Conservation (phyloP, 2,113 vertebrate genomes). For the Crypturellus undulatus region DNA sequence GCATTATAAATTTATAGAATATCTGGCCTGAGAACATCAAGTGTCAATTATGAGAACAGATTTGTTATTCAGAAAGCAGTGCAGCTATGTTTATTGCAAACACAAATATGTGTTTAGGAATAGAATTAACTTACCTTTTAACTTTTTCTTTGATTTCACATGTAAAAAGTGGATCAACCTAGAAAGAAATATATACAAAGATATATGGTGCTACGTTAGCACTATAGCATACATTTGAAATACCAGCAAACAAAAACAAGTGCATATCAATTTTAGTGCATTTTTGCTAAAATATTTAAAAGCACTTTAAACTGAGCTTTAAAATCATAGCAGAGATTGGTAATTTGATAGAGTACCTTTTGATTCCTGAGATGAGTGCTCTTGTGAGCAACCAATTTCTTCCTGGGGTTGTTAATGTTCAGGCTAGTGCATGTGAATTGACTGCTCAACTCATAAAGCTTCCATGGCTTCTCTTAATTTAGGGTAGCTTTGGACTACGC, state of each 20-base stretch:
- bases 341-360: background rate
- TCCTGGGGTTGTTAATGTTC: background rate
- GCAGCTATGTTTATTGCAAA: fast-evolving
- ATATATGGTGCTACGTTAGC: background rate
- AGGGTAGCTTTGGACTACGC: background rate
- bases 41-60: background rate
- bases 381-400: fast-evolving
- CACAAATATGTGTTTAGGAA: background rate
- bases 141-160: slow-evolving; percentile 84
- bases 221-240: background rate
- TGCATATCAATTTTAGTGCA: background rate
- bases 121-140: slow-evolving; percentile 76
- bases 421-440: fast-evolving
- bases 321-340: background rate
- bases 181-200: background rate
- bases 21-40: background rate
- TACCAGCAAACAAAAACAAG: background rate
- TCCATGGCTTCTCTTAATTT: background rate
- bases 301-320: background rate
- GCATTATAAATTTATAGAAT: background rate
- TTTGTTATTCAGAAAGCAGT: background rate
- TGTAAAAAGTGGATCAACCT: slow-evolving; percentile 88
- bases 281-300: background rate
- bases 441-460: background rate
- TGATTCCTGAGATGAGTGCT: background rate